Conservation (phyloP, 2,888 invertebrate species). For the Sycophila texana region DNA sequence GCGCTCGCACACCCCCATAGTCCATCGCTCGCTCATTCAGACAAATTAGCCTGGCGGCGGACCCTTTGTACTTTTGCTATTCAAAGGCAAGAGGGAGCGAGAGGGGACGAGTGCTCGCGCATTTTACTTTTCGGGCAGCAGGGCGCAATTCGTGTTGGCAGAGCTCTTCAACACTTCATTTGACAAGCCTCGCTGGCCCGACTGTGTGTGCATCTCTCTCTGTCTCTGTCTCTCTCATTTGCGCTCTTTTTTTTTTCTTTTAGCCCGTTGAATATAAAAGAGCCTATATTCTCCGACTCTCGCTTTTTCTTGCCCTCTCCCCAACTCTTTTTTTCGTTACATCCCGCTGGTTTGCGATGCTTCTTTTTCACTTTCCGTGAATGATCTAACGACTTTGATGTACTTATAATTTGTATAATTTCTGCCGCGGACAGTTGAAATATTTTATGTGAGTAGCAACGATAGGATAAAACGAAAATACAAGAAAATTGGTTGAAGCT, state of each 20-base stretch:
- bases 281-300: constrained; percentile 25
- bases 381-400: no score
- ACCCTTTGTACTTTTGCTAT: constrained; percentile 72
- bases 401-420: no score
- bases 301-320: constrained; percentile 23
- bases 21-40: constrained; percentile 73
- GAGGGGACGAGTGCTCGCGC: constrained; percentile 58
- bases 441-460: no score
- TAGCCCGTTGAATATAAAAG: not conserved
- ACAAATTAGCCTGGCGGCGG: constrained; percentile 74
- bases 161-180: constrained; percentile 75
- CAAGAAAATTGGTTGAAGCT: no score
- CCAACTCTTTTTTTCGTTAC: constrained; percentile 24
- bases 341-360: constrained; percentile 7
- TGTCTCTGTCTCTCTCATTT: constrained; percentile 43
- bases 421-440: no score
- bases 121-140: constrained; percentile 68
- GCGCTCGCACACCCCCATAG: constrained; percentile 56
- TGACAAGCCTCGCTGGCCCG: constrained; percentile 64
- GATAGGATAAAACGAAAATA: no score
- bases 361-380: constrained; percentile 26
- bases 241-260: constrained; percentile 32
- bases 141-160: constrained; percentile 71
- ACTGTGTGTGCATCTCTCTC: constrained; percentile 34
- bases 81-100: constrained; percentile 65